Conservation (phyloP, 2,888 invertebrate genomes). For the Eucriotettix oculatus region DNA sequence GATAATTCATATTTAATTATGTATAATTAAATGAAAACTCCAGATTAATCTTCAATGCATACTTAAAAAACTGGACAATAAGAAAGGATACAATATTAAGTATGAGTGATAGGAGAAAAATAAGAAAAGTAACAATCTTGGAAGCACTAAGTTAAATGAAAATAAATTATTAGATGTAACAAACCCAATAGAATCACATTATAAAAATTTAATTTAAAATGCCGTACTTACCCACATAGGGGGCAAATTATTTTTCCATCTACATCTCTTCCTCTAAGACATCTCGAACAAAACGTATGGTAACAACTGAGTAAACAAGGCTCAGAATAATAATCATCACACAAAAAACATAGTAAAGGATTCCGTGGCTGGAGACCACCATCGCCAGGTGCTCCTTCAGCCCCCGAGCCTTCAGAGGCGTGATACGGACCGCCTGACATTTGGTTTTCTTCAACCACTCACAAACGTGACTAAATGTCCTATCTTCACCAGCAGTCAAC, state of each 20-base stretch:
- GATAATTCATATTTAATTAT: too few relatives aligned
- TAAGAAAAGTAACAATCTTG: too few relatives aligned
- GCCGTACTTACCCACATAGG: slow-evolving; percentile 40
- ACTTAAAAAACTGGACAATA: too few relatives aligned
- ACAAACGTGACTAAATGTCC: background rate
- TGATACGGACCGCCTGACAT: slow-evolving; percentile 11
- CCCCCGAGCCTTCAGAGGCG: slow-evolving; percentile 4
- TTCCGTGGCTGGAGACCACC: slow-evolving; percentile 25
- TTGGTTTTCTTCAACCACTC: background rate
- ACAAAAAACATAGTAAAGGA: slow-evolving; percentile 46
- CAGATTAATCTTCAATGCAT: too few relatives aligned
- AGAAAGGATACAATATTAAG: too few relatives aligned
- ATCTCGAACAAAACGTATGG: slow-evolving; percentile 52
- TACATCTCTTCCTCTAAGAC: slow-evolving; percentile 40
- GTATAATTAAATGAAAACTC: too few relatives aligned
- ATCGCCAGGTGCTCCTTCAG: slow-evolving; percentile 7
- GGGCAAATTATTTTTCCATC: slow-evolving; percentile 47
- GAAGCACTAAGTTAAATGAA: too few relatives aligned
- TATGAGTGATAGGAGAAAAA: too few relatives aligned
- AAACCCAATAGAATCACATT: too few relatives aligned
- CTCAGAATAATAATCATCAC: slow-evolving; percentile 49
- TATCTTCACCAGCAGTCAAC: background rate
- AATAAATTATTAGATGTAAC: too few relatives aligned
- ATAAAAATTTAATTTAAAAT: too few relatives aligned
- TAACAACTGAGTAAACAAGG: slow-evolving; percentile 51